Evolutionary conservation across 2,888 invertebrate genomes (phyloP).

Genomic region (Rhagonycha lutea): DNA sequence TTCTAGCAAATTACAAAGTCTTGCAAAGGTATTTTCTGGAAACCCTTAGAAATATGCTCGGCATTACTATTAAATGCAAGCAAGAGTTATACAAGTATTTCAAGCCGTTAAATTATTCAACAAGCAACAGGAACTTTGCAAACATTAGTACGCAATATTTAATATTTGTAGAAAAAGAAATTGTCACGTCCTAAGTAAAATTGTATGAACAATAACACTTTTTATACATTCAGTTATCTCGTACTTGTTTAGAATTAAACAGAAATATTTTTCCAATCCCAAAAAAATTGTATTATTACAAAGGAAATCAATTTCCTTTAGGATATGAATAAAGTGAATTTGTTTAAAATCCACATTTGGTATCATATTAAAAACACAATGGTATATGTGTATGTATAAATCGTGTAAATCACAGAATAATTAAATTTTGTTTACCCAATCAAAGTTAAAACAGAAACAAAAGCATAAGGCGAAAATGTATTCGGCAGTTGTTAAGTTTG

Average conservation of each 20-base stretch:
- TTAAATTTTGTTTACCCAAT: constrained; percentile 10
- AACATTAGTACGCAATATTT: constrained; percentile 16
- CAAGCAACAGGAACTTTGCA: constrained; percentile 24
- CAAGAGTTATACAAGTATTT: constrained; percentile 30
- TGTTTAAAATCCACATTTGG: not conserved
- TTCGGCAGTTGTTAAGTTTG: constrained; percentile 26
- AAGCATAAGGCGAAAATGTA: constrained; percentile 21
- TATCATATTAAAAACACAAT: not conserved
- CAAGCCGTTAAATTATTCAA: constrained; percentile 26
- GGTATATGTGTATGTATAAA: not conserved
- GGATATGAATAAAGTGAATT: not conserved
- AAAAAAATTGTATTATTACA: not conserved
- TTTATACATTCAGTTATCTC: not conserved
- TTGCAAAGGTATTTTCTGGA: constrained; percentile 20
- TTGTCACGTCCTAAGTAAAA: not conserved
- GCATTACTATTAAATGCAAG: constrained; percentile 27
- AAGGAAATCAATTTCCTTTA: not conserved
- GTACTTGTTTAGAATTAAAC: not conserved
- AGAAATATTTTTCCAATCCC: not conserved
- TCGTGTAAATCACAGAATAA: constrained; percentile 5
- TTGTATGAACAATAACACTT: not conserved
- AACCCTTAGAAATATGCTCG: constrained; percentile 25
- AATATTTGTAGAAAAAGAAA: constrained; percentile 13
- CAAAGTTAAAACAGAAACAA: constrained; percentile 3
- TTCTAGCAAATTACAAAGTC: constrained; percentile 16